phyloP scores from a whole-genome alignment of 35 echinoderm and acorn worm genomes.

The Anneissia japonica region DNA sequence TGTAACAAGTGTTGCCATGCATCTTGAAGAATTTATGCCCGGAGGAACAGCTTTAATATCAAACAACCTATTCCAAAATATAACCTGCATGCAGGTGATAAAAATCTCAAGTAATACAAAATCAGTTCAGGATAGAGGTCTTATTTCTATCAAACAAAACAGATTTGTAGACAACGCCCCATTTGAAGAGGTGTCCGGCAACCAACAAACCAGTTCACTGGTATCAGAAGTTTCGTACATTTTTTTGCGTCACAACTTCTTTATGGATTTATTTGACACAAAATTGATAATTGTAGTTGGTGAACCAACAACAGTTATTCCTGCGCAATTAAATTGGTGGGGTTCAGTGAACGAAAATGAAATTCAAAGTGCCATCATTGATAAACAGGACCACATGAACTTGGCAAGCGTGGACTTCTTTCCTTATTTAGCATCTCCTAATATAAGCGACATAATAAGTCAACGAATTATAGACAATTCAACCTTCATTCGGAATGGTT shows the following conservation, averaged over 20 bases:
- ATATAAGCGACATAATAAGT: neutral
- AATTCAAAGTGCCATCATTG: neutral
- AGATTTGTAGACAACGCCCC: neutral
- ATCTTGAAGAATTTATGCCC: neutral
- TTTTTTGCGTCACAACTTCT: neutral
- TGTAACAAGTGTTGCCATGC: neutral
- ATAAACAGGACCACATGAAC: neutral
- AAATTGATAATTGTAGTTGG: neutral
- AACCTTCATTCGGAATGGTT: neutral
- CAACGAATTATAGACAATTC: neutral
- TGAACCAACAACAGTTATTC: neutral
- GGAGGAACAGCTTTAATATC: neutral
- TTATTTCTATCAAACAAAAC: neutral
- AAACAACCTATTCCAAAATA: neutral
- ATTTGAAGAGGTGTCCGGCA: neutral
- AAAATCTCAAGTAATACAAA: neutral
- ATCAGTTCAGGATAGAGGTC: neutral
- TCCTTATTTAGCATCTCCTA: neutral
- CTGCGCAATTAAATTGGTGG: neutral
- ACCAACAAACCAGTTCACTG: neutral
- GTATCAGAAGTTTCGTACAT: neutral
- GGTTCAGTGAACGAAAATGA: neutral
- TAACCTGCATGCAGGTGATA: neutral
- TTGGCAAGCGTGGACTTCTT: neutral
- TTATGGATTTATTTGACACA: neutral